Base-by-base conservation (phyloP, 1,140 invertebrate genomes). In the Penaeus indicus region DNA sequence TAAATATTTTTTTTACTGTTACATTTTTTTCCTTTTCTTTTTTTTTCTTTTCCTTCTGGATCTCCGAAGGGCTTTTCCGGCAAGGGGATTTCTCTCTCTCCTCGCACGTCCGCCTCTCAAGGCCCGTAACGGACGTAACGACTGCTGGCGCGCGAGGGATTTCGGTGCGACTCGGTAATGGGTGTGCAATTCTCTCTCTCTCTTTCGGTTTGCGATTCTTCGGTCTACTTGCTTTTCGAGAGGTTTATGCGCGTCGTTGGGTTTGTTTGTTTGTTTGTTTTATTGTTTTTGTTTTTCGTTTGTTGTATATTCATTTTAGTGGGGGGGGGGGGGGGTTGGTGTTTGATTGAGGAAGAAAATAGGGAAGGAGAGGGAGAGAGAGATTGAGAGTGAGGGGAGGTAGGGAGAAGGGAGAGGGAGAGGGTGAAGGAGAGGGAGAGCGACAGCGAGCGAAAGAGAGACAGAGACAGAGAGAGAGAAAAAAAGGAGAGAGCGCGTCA, bases 401-500 rank as follows among this genome's bases (percentile, higher is more conserved):
- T 22, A 13, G 60, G n/a, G 16, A 16, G 25, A 25, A 80, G 78
- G 19, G 54, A 25, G 54, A 80, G 32, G n/a, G 54, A 60, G 60
- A 60, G n/a, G 60, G 78, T 25, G 54, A 21, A n/a, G 42, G 47
- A 27, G 54, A 21, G 22, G 22, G 22, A 80, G 78, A 61, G 54
- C 3, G 42, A 80, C 1, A 47, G 0, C 0, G 42, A 60, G 78
- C 10, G 13, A 21, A 19, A 11, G 32, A 72, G 67, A 32, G 67
- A 72, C 10, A 18, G n/a, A 42, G 77, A 42, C 7, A 42, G n/a
- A 38, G 16, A 69, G 27, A 69, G 27, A n/a, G 7, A 32, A 18
- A 47, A 27, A 60, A 27, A 83, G 54, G 62, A 83, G 81, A 83
- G 62, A 67, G 81, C 62, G 62, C 19, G 78, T 21, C 3, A 54